phyloP scores from a whole-genome alignment of 2,113 vertebrate genomes.

The Meleagris gallopavo region DNA sequence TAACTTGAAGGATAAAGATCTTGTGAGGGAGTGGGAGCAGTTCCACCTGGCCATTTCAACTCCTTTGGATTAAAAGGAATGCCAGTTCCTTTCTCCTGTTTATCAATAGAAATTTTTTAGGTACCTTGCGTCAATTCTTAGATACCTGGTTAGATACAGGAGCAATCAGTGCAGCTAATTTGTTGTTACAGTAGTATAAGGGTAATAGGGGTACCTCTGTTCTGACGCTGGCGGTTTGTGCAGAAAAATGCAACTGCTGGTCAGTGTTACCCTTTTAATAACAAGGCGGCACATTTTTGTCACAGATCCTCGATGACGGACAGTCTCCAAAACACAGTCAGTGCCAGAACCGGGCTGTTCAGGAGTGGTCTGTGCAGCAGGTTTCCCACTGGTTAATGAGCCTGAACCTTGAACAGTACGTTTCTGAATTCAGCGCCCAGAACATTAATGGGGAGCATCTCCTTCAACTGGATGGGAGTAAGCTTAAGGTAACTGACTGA shows the following conservation, averaged over 20 bases:
- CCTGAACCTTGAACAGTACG: constrained; percentile 90
- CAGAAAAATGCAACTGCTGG: background rate
- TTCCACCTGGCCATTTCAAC: background rate
- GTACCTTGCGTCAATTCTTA: background rate
- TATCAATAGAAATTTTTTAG: background rate
- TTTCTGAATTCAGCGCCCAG: constrained; percentile 92
- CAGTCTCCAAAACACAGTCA: constrained; percentile 87
- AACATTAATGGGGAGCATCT: constrained; percentile 91
- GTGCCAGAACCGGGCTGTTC: constrained; percentile 84
- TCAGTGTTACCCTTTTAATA: background rate
- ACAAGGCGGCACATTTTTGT: constrained; percentile 29
- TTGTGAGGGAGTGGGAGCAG: background rate
- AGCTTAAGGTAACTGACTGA: constrained; percentile 88
- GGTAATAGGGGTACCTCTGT: background rate
- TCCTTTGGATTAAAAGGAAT: background rate
- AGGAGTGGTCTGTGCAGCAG: constrained; percentile 92
- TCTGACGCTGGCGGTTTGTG: background rate
- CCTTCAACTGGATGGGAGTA: constrained; percentile 88
- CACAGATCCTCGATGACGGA: constrained; percentile 90
- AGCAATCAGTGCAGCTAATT: background rate
- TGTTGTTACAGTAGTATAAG: background rate
- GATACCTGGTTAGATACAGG: background rate
- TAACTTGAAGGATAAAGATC: background rate
- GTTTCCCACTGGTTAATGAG: constrained; percentile 92
- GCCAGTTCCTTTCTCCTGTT: background rate